Evolutionary conservation across 1,140 invertebrate species (phyloP).

Genomic region (Microplitis demolitor): DNA sequence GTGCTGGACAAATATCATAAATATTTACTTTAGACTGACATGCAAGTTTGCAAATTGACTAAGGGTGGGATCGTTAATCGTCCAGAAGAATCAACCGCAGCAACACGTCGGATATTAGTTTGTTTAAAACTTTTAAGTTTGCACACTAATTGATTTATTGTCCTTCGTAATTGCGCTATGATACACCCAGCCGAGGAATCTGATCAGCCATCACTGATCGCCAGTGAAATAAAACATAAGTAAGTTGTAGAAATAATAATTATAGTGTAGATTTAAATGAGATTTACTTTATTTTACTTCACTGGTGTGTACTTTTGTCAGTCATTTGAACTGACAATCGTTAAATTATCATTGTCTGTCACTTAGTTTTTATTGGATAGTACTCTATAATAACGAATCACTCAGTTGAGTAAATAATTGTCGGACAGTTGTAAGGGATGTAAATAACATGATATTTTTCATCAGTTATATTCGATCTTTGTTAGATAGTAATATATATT

Average conservation of each 20-base stretch:
- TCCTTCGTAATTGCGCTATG: background rate
- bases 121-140: background rate
- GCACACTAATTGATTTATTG: background rate
- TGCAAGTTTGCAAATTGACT: too few species aligned
- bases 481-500: background rate
- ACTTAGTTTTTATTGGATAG: background rate
- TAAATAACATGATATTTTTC: background rate
- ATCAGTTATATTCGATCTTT: background rate
- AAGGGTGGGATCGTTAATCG: background rate
- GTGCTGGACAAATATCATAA: too few species aligned
- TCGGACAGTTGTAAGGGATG: background rate
- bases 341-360: background rate
- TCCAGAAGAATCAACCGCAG: background rate
- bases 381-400: background rate
- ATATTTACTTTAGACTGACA: too few species aligned
- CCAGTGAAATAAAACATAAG: constrained; percentile 9
- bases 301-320: background rate
- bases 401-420: background rate
- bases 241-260: background rate
- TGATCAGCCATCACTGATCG: background rate
- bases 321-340: background rate
- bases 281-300: background rate
- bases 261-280: background rate
- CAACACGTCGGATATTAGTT: background rate
- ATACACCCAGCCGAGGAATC: background rate